Conservation (phyloP, 2,113 vertebrate genomes). For the Herpetotheres cachinnans region DNA sequence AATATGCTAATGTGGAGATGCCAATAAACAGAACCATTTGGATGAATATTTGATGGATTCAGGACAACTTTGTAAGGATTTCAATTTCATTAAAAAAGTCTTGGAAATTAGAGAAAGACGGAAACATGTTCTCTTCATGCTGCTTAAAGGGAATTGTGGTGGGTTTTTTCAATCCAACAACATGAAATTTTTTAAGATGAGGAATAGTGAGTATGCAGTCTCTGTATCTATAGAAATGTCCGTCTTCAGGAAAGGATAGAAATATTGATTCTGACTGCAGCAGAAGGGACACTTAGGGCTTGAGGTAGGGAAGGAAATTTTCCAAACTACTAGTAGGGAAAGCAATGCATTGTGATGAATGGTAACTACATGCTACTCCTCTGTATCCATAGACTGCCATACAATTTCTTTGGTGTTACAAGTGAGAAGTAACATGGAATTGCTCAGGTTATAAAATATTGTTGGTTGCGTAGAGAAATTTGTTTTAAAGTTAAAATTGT, state of each 20-base stretch:
- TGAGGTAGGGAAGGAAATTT: not conserved
- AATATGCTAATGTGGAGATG: not conserved
- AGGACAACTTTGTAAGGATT: not conserved
- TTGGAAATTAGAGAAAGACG: not conserved
- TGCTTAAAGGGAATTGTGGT: not conserved
- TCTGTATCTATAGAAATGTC: not conserved
- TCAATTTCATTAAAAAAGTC: not conserved
- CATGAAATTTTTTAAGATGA: not conserved
- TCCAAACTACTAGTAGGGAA: not conserved
- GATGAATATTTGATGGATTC: constrained; percentile 1
- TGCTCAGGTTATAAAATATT: not conserved
- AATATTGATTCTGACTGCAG: not conserved
- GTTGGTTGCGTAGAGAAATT: not conserved
- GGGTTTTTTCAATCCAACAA: not conserved
- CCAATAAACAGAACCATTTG: constrained; percentile 1
- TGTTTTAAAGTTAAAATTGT: not conserved
- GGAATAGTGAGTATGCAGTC: not conserved
- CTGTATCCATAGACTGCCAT: fast-evolving
- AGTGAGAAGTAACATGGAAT: not conserved
- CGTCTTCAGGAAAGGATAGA: not conserved
- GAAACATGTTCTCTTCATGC: fast-evolving
- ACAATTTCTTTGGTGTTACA: no score
- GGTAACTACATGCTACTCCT: not conserved
- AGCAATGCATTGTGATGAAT: not conserved
- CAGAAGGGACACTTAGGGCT: not conserved